Base-by-base conservation (phyloP, 2,888 invertebrate genomes). In the Hedya salicella region DNA sequence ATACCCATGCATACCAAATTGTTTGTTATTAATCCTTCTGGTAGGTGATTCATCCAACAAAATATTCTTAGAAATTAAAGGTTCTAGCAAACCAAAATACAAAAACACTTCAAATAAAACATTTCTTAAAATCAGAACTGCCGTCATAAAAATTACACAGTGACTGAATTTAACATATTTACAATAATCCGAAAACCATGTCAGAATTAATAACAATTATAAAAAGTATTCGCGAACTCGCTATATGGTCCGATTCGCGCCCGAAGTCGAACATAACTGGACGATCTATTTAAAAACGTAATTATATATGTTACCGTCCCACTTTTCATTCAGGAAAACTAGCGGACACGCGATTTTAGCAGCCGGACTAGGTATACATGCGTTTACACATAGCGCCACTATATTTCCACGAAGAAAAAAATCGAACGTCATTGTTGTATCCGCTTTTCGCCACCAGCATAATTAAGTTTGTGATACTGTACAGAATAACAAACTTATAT, bases 311-410 rank as follows among this genome's bases (percentile, higher is more conserved):
- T 79, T 85, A 83, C 86, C 85, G 80, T 82, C 79, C 83, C 82
- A 84, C 88, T 86, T 86, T 87, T 80, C 80, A 76, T 77, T 86
- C 88, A 89, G 89, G 89, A 89, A 91, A 83, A 81, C 69, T 76
- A 64, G 69, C 62, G 52, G 42, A 73, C 87, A 89, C 86, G 90
- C 65, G 52, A 60, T 19, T 57, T 42, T 8, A 32, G 32, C n/a
- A 42, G 30, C 59, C 30, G 19, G 36, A 25, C 39, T n/a, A n/a
- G n/a, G n/a, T 50, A 57, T 8, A 59, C 50, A 59, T 60, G 39
- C 59, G 19, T 36, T 46, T 60, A 60, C 16, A 36, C 21, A 46
- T 39, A 13, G 21, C 52, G 11, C 9, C 40, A 57, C 42, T 50
- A 40, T 13, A 42, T 44, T 42, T 57, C 3, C 16, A 30, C 36